phyloP scores from a whole-genome alignment of 2,113 vertebrate species.

The Tapirus terrestris region DNA sequence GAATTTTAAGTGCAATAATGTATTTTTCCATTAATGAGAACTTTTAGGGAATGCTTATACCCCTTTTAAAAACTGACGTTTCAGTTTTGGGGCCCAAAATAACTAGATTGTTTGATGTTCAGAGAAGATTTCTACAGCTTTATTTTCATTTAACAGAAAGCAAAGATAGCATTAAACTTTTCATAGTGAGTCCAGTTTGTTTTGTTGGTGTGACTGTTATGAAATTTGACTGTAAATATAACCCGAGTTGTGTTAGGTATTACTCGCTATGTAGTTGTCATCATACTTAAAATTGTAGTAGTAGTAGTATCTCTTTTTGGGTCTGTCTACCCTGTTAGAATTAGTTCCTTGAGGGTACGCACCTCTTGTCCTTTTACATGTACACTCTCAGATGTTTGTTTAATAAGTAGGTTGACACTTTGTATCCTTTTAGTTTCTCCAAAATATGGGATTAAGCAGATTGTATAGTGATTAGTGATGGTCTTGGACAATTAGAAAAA shows the following conservation, averaged over 20 bases:
- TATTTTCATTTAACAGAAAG: slow-evolving; percentile 10
- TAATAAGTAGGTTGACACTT: not conserved
- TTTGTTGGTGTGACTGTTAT: not conserved
- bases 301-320: not conserved
- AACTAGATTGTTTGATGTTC: slow-evolving; percentile 9
- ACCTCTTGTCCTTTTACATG: not conserved
- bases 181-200: not conserved
- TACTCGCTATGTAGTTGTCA: not conserved
- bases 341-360: not conserved
- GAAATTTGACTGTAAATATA: not conserved
- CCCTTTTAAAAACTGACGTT: not conserved
- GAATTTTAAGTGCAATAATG: not conserved
- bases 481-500: not conserved
- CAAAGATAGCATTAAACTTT: slow-evolving; percentile 36
- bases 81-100: not conserved
- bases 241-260: not conserved
- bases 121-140: not conserved
- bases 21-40: not conserved
- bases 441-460: not conserved
- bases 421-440: not conserved
- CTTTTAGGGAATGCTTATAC: not conserved
- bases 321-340: not conserved
- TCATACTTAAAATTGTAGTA: not conserved
- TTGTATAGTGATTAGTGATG: not conserved
- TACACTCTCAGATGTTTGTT: not conserved